phyloP scores from a whole-genome alignment of 2,113 vertebrate genomes.

The Vulpes vulpes region DNA sequence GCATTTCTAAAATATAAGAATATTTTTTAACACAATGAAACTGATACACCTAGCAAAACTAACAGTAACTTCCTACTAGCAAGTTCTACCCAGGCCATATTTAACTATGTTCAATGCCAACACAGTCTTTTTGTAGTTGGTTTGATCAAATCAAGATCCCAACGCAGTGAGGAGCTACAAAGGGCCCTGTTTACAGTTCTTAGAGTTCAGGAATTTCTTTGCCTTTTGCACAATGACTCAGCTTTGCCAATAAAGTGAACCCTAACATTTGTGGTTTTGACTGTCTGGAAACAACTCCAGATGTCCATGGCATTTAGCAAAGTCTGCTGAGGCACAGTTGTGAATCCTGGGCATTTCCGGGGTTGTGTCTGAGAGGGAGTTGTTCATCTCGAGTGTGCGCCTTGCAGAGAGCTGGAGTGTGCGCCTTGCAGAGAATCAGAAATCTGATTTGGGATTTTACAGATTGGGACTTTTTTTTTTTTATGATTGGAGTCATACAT shows the following conservation, averaged over 20 bases:
- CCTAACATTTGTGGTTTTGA: conserved; percentile 66
- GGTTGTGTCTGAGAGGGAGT: background rate
- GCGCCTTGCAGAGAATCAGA: background rate
- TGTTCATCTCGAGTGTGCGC: background rate
- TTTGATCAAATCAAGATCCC: background rate
- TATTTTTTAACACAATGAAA: conserved; percentile 2
- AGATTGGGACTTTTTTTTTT: background rate
- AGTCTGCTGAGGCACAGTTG: background rate
- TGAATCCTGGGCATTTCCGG: background rate
- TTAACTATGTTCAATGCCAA: background rate
- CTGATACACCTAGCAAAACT: conserved; percentile 16
- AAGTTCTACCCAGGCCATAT: background rate
- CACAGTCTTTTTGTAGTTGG: background rate
- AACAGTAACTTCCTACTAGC: background rate
- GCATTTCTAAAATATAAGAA: conserved; percentile 21
- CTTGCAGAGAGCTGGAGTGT: background rate
- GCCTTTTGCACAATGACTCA: conserved; percentile 51
- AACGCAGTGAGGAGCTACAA: background rate
- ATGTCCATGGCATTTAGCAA: background rate
- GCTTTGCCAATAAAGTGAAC: background rate
- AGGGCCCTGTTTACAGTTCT: background rate
- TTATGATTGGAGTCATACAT: background rate
- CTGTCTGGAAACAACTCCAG: conserved; percentile 50
- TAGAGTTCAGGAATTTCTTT: conserved; percentile 40
- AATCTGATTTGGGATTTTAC: conserved; percentile 7